Conservation (phyloP, 2,888 invertebrate species). For the Podabrus alpinus region DNA sequence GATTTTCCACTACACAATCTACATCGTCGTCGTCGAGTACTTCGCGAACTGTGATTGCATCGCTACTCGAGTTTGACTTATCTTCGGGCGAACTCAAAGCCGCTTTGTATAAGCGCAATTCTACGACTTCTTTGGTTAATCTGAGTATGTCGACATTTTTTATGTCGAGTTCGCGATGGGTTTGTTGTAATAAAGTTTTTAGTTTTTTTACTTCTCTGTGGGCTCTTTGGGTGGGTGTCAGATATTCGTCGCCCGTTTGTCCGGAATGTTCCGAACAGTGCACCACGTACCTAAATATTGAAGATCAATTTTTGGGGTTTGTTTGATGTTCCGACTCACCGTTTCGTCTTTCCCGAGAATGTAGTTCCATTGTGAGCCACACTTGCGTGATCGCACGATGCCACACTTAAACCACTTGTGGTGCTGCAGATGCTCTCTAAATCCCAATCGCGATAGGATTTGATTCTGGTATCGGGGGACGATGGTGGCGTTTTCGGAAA, state of each 20-base stretch:
- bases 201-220: conserved; percentile 79
- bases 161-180: conserved; percentile 76
- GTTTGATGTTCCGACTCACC: conserved; percentile 41
- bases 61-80: conserved; percentile 64
- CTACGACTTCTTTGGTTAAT: conserved; percentile 69
- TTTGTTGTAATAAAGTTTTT: conserved; percentile 71
- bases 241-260: conserved; percentile 78
- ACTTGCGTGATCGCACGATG: conserved; percentile 81
- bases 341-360: conserved; percentile 59
- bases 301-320: neutral
- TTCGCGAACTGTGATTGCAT: conserved; percentile 70
- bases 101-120: conserved; percentile 78
- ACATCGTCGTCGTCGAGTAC: conserved; percentile 57
- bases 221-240: conserved; percentile 87
- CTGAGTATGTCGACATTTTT: conserved; percentile 82
- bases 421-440: conserved; percentile 78
- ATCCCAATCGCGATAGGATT: conserved; percentile 58
- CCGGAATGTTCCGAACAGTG: conserved; percentile 83
- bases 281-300: conserved; percentile 71
- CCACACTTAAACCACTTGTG: conserved; percentile 78
- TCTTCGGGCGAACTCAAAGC: conserved; percentile 80
- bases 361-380: conserved; percentile 71
- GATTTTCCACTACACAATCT: conserved; percentile 37
- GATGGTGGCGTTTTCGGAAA: conserved; percentile 47
- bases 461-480: conserved; percentile 38